These are phyloP conservation scores for Zophobas atratus DNA, from an alignment of 1,140 invertebrate species.

Conservation along the genomic window DNA sequence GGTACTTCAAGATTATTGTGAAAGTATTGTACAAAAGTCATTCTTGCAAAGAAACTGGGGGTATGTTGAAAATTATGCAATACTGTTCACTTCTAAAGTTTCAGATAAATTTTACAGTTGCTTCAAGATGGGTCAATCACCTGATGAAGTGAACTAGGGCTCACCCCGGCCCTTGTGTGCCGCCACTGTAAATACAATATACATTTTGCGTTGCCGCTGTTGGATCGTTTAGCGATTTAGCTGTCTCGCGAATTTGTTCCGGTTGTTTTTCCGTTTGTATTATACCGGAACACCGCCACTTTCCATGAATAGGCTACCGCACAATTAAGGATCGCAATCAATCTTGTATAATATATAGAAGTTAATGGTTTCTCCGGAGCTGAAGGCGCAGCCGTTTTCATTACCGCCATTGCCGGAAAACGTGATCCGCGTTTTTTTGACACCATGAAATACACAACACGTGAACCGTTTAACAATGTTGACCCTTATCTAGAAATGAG, in stretches of 20 bases:
- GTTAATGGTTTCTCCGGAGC: slow-evolving; percentile 31
- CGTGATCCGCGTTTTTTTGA: slow-evolving; percentile 16
- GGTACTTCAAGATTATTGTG: no score
- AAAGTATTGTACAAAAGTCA: not conserved
- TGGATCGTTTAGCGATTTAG: slow-evolving; percentile 9
- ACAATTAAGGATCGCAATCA: slow-evolving; percentile 24
- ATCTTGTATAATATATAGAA: slow-evolving; percentile 27
- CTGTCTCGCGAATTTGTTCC: slow-evolving; percentile 23
- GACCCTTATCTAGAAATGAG: slow-evolving; percentile 18
- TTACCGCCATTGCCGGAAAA: slow-evolving; percentile 34
- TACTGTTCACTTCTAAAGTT: no score
- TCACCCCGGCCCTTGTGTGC: not conserved
- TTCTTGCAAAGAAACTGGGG: not conserved
- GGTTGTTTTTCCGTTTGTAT: slow-evolving; percentile 23
- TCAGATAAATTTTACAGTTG: no score
- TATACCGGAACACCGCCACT: slow-evolving; percentile 21
- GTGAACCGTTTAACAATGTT: slow-evolving; percentile 25
- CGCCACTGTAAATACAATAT: not conserved
- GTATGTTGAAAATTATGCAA: no score
- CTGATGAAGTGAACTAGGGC: not conserved
- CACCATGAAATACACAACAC: slow-evolving; percentile 21
- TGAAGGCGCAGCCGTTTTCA: slow-evolving; percentile 24
- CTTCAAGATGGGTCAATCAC: not conserved
- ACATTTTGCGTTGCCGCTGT: not conserved
- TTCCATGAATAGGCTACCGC: slow-evolving; percentile 15